Conservation (phyloP, 2,113 vertebrate species). For the Leucosticte australis region DNA sequence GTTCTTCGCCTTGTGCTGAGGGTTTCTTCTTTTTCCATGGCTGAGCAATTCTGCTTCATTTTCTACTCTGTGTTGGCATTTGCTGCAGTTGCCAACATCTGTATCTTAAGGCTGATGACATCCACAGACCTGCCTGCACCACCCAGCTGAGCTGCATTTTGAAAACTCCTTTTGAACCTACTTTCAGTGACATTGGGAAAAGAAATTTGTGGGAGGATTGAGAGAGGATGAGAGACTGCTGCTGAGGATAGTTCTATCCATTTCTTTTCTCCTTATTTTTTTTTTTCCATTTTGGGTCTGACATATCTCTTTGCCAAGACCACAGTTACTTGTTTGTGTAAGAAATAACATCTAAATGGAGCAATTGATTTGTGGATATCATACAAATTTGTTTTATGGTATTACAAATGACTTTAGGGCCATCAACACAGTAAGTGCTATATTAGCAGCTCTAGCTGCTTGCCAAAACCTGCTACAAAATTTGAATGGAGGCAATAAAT, state of each 20-base stretch:
- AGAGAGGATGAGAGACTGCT: not conserved
- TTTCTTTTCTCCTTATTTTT: not conserved
- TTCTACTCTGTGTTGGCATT: not conserved
- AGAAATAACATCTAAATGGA: conserved; percentile 41
- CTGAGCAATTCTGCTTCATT: not conserved
- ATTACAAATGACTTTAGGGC: conserved; percentile 45
- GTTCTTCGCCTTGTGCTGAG: conserved; percentile 12
- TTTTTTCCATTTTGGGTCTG: not conserved
- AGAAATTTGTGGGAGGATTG: not conserved
- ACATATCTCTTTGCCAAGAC: not conserved
- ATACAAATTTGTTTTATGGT: conserved; percentile 19
- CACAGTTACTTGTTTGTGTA: conserved; percentile 9
- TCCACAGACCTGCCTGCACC: not conserved
- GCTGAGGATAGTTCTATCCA: not conserved
- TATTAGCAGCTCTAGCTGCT: conserved; percentile 46
- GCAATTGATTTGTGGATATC: conserved; percentile 45
- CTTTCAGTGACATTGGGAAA: not conserved
- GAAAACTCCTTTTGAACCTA: not conserved
- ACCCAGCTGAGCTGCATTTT: not conserved
- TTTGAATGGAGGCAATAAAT: conserved; percentile 42
- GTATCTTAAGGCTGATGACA: not conserved
- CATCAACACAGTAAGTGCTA: conserved; percentile 19
- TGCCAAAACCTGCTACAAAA: conserved; percentile 28
- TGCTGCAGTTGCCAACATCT: not conserved
- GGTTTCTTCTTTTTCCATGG: conserved; percentile 48